A percentile compares a stretch with the other conserved stretches of the same genome.
Evolutionary conservation across 2,797 vertebrate species (phyloP).

Genomic region (Xiphorhynchus erythropygius): DNA sequence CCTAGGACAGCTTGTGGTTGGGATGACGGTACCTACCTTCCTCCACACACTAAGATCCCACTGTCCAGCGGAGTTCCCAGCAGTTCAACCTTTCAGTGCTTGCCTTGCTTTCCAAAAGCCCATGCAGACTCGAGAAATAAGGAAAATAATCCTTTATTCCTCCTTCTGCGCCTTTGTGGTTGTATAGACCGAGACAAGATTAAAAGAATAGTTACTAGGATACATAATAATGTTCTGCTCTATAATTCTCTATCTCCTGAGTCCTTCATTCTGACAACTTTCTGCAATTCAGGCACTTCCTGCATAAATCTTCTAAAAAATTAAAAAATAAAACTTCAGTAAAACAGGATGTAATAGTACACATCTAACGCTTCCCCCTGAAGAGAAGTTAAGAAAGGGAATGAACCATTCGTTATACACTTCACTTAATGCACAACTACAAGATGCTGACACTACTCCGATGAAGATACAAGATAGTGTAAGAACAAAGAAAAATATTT

Average conservation of each 20-base stretch:
- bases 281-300: constrained; percentile 14
- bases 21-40: not conserved
- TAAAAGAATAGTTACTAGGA: constrained; percentile 49
- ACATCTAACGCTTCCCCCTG: not conserved
- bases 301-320: constrained; percentile 28
- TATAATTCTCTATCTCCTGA: constrained; percentile 40
- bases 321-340: constrained; percentile 39
- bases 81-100: not conserved
- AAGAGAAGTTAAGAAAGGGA: constrained; percentile 15
- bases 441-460: not conserved
- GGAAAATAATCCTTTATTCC: not conserved
- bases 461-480: not conserved
- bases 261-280: constrained; percentile 43
- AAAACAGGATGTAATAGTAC: not conserved
- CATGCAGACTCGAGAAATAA: not conserved
- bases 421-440: not conserved
- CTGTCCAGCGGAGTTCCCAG: not conserved
- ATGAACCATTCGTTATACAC: not conserved
- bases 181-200: constrained; percentile 18
- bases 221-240: constrained; percentile 32
- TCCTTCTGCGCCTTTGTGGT: constrained; percentile 2
- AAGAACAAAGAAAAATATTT: not conserved
- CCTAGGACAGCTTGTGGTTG: not conserved
- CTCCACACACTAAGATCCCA: not conserved
- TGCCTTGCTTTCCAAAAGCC: not conserved